Percentiles rank a stretch among this genome's conserved stretches.
These are phyloP conservation scores for Heliconius hortense DNA, from an alignment of 2,888 invertebrate genomes.

Conservation along the genomic window DNA sequence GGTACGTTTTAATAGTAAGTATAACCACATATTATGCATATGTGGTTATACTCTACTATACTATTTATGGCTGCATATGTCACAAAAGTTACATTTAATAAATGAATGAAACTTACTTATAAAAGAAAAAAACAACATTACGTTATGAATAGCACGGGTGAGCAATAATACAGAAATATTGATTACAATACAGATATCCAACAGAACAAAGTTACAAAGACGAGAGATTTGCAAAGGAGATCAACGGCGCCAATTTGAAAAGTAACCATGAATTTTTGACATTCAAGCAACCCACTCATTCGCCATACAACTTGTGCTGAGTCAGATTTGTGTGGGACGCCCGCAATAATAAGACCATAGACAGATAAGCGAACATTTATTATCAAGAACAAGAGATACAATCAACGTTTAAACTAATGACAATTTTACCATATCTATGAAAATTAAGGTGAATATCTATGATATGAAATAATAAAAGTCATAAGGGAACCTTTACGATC, in stretches of 20 bases:
- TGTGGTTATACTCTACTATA: too few relatives aligned
- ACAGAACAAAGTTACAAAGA: constrained; percentile 19
- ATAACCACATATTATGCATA: background rate
- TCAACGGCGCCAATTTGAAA: constrained; percentile 36
- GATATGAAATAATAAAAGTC: constrained; percentile 38
- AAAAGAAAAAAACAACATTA: background rate
- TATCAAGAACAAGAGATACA: constrained; percentile 25
- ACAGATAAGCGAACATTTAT: constrained; percentile 27
- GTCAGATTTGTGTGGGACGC: constrained; percentile 37
- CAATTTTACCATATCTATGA: constrained; percentile 30
- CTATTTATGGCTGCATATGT: background rate
- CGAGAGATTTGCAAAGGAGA: constrained; percentile 15
- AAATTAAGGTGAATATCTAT: constrained; percentile 35
- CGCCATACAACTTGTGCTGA: constrained; percentile 31
- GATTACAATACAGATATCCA: constrained; percentile 5
- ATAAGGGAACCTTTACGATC: constrained; percentile 36
- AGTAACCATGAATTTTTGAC: constrained; percentile 37
- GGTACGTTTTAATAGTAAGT: background rate
- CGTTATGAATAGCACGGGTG: background rate
- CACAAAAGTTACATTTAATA: background rate
- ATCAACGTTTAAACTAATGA: constrained; percentile 24
- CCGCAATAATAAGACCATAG: constrained; percentile 20
- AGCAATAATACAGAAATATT: background rate
- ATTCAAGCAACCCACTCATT: constrained; percentile 38
- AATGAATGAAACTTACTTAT: background rate